Conservation (phyloP, 2,113 vertebrate species). For the Cercopithecus mona region DNA sequence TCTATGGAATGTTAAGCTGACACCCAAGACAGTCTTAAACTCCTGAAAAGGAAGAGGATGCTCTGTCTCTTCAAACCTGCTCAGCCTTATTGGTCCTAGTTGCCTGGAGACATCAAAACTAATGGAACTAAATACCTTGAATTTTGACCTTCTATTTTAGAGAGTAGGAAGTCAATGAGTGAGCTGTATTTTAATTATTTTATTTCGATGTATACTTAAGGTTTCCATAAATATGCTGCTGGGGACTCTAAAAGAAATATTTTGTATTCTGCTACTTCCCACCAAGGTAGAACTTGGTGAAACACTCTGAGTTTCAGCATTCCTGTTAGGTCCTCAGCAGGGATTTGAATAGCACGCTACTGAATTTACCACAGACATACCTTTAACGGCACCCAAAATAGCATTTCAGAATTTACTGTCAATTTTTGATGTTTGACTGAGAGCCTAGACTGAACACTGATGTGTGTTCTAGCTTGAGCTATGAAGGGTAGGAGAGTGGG, state of each 20-base stretch:
- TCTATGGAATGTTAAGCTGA: too few relatives aligned
- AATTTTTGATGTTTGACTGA: not conserved
- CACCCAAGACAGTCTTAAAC: not conserved
- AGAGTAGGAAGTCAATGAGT: not conserved
- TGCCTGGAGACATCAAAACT: not conserved
- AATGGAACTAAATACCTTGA: not conserved
- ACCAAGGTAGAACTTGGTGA: not conserved
- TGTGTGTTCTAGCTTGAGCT: not conserved
- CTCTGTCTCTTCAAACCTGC: not conserved
- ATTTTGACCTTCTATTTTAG: not conserved
- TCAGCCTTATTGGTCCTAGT: not conserved
- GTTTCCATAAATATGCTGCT: not conserved
- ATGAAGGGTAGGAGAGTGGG: not conserved
- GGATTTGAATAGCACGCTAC: not conserved
- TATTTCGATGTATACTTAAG: not conserved
- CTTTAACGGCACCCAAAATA: not conserved
- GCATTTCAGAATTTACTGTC: not conserved
- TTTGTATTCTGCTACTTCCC: not conserved
- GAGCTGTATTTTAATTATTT: not conserved
- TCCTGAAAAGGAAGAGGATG: not conserved
- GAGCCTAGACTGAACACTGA: not conserved
- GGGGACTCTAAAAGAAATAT: not conserved
- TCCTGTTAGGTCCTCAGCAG: not conserved
- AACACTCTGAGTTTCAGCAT: not conserved
- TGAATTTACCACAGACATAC: not conserved